Percentiles rank a stretch among this genome's conserved stretches.
phyloP scores from a whole-genome alignment of 2,888 invertebrate genomes.

The Scaptomyza parva region DNA sequence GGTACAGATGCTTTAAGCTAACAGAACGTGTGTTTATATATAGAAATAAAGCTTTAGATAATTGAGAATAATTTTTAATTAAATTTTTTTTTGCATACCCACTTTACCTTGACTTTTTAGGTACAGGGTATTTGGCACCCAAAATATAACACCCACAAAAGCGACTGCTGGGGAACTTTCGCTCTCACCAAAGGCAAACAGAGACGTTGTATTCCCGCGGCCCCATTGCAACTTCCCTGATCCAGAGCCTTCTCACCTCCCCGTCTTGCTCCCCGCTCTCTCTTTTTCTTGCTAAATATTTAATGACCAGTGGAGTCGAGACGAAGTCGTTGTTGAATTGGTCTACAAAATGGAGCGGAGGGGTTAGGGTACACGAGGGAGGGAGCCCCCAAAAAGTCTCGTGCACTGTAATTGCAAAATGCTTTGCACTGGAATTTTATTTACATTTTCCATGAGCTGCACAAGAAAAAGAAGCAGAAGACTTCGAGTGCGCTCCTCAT shows the following conservation, averaged over 20 bases:
- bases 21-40: too few relatives aligned
- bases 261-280: slow-evolving; percentile 9
- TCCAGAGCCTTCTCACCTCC: slow-evolving; percentile 5
- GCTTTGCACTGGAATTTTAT: slow-evolving; percentile 74
- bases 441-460: slow-evolving; percentile 76
- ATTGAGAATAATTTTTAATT: too few relatives aligned
- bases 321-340: slow-evolving; percentile 31
- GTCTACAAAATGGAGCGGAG: slow-evolving; percentile 7
- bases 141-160: slow-evolving; percentile 18
- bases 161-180: slow-evolving; percentile 26
- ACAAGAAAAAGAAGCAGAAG: slow-evolving; percentile 18
- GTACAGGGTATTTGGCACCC: slow-evolving; percentile 18
- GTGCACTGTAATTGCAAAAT: slow-evolving; percentile 73
- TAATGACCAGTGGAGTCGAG: slow-evolving; percentile 77
- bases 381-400: slow-evolving; percentile 24
- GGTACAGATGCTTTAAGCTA: neutral
- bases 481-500: slow-evolving; percentile 45
- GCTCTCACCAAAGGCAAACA: slow-evolving; percentile 47
- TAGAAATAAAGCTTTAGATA: too few relatives aligned
- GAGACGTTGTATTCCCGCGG: slow-evolving; percentile 27
- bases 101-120: neutral
- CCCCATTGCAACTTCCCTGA: neutral
- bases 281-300: slow-evolving; percentile 67
- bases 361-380: neutral
- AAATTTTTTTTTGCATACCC: too few relatives aligned